phyloP scores from a whole-genome alignment of 2,113 vertebrate genomes.

The Tautogolabrus adspersus region DNA sequence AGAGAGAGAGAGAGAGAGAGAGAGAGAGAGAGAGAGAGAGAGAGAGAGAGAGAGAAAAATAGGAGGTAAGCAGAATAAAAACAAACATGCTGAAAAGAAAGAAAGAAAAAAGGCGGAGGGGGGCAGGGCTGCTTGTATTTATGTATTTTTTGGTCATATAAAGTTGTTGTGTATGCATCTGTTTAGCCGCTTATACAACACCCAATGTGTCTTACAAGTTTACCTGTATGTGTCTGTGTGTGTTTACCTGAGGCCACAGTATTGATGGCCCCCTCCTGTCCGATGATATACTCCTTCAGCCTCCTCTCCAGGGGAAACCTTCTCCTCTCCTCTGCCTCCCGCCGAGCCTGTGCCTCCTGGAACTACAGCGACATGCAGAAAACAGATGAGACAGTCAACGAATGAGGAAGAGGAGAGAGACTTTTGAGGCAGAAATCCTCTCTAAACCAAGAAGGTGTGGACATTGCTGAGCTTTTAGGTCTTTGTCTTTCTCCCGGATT shows the following conservation, averaged over 20 bases:
- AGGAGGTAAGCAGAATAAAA: constrained; percentile 16
- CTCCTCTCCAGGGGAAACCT: constrained; percentile 94
- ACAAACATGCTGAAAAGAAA: constrained; percentile 4
- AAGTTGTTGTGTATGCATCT: not conserved
- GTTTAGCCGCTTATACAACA: not conserved
- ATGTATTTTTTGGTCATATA: not conserved
- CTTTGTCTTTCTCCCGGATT: not conserved
- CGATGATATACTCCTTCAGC: constrained; percentile 94
- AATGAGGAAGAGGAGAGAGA: constrained; percentile 1
- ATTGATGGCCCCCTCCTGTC: constrained; percentile 94
- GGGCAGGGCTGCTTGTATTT: not conserved
- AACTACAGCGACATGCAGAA: constrained; percentile 78
- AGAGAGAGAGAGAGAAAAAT: constrained; percentile 11
- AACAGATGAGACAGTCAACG: constrained; percentile 19
- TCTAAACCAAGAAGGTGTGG: too few species aligned
- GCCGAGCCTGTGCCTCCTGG: constrained; percentile 86
- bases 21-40: constrained; percentile 27
- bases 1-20: constrained; percentile 7
- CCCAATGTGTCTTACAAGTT: not conserved
- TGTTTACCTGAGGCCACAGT: constrained; percentile 92
- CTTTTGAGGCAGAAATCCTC: too few species aligned
- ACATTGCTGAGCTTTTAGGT: not conserved
- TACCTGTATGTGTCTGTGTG: not conserved
- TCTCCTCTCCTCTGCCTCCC: constrained; percentile 90
- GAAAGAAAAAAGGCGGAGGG: constrained; percentile 1